Percentiles rank a stretch among this genome's conserved stretches.
These are phyloP conservation scores for Scolopax mira DNA, from an alignment of 2,113 vertebrate genomes.

Conservation along the genomic window DNA sequence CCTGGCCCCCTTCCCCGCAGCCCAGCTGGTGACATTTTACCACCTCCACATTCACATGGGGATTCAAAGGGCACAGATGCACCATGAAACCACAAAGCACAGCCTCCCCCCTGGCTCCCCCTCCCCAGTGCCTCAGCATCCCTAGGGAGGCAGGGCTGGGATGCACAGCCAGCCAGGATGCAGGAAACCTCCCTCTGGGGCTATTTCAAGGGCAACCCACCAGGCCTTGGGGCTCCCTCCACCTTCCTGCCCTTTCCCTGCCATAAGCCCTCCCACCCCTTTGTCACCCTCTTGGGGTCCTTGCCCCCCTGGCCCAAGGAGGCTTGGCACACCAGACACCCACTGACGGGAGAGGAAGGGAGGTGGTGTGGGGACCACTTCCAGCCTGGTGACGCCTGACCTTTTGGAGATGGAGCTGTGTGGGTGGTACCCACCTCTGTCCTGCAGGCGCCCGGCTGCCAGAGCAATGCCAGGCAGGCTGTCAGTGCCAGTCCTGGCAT, in stretches of 20 bases:
- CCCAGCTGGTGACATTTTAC: constrained; percentile 69
- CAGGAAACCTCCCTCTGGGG: neutral
- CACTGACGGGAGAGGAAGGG: neutral
- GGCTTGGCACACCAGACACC: neutral
- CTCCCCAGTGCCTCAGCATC: neutral
- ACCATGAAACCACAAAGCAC: neutral
- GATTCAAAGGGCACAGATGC: constrained; percentile 62
- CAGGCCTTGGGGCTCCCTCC: neutral
- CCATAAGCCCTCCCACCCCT: neutral
- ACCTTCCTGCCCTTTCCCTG: neutral
- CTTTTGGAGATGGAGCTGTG: neutral
- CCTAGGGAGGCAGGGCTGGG: neutral
- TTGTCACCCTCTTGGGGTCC: neutral
- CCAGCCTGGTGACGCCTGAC: neutral
- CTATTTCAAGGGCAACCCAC: neutral
- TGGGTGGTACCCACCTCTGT: neutral
- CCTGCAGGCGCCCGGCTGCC: neutral
- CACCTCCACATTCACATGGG: constrained; percentile 52
- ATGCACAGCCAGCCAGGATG: neutral
- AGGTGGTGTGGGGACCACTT: neutral
- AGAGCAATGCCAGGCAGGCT: neutral
- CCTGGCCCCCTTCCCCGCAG: neutral
- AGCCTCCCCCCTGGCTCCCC: neutral
- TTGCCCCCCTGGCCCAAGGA: neutral
- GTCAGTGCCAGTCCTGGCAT: neutral